Evolutionary conservation across 30 jellyfish, hydroid and myxozoan species (phyloP), one percentile per base, ranked within the genome.

Genomic region (Chironex yamaguchii): DNA sequence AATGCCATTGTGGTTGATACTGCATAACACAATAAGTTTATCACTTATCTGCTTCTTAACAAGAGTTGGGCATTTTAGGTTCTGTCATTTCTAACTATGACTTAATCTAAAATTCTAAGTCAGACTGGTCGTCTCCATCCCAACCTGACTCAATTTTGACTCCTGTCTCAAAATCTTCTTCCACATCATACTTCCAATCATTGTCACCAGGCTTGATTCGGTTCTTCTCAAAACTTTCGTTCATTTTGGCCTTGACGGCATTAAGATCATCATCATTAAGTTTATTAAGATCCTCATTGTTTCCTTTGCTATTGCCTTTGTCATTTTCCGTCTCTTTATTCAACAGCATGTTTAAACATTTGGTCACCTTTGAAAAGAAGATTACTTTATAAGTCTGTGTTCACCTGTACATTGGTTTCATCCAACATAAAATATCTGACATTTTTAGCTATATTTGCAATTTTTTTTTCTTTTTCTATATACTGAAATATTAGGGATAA

Each of bases 81-180:
- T n/a, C n/a, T n/a, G n/a, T n/a, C n/a, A n/a, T n/a, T n/a, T n/a
- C 36, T 28, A 0, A 34, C 2, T 25, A 4, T 26, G 11, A 20
- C 79, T 6, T 22, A 2, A 14, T 23, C 70, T 67, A 94, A 77
- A 94, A 94, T 72, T 94, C 99, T 70, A 88, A 58, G 34, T 94
- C 99, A 0, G 99, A 94, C 23, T 84, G 97, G 6, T 83, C 97
- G 22, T 85, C 97, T 26, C 81, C 96, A 66, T 86, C 96, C 99
- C 99, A 94, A 17, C 95, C 96, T 0, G 92, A 77, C 53, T 86
- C 99, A 0, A 83, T 71, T 48, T 78, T 74, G 14, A 54, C 77
- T 28, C 79, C 74, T 6, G 17, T 87, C 50, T 79, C 93, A 69
- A 89, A 84, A 58, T 83, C 96, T 22, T 70, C 96, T 50, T 93